These are phyloP conservation scores for Lydus trimaculatus DNA, from an alignment of 2,888 invertebrate genomes.

Conservation along the genomic window DNA sequence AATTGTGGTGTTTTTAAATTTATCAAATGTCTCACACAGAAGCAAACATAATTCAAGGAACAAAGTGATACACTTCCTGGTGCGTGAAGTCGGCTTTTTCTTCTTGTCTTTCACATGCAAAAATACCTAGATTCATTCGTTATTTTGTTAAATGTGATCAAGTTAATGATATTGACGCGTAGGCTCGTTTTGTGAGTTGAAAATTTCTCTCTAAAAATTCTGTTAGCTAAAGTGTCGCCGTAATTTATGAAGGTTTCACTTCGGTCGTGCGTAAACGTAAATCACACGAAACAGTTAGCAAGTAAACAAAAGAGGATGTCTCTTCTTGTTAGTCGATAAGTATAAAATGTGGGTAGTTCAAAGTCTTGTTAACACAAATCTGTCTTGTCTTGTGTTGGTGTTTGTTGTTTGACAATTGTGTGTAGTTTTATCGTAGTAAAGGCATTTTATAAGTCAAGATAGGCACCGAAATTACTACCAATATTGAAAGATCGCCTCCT, in stretches of 20 bases:
- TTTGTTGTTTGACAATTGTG: slow-evolving; percentile 26
- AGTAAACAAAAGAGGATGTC: slow-evolving; percentile 32
- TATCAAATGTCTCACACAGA: not conserved
- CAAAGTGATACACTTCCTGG: not conserved
- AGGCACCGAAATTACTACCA: slow-evolving; percentile 22
- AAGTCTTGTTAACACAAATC: slow-evolving; percentile 31
- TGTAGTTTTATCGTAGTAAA: slow-evolving; percentile 11
- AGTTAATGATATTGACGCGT: not conserved
- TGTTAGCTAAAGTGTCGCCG: not conserved
- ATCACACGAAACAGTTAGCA: slow-evolving; percentile 31
- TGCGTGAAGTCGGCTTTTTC: not conserved
- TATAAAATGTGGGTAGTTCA: slow-evolving; percentile 32
- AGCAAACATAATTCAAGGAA: not conserved
- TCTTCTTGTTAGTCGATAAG: slow-evolving; percentile 19
- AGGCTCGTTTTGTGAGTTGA: not conserved
- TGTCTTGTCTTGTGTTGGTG: slow-evolving; percentile 29
- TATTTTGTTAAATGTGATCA: not conserved
- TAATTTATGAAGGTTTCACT: slow-evolving; percentile 13
- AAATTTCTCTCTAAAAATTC: not conserved
- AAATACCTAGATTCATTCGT: not conserved
- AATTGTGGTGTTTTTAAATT: not conserved
- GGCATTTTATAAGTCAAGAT: slow-evolving; percentile 15
- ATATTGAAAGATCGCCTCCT: slow-evolving; percentile 29
- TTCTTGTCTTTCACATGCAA: not conserved
- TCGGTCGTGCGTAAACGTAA: slow-evolving; percentile 18